Conservation (phyloP, 2,113 vertebrate genomes). For the Lampris megalopsis region DNA sequence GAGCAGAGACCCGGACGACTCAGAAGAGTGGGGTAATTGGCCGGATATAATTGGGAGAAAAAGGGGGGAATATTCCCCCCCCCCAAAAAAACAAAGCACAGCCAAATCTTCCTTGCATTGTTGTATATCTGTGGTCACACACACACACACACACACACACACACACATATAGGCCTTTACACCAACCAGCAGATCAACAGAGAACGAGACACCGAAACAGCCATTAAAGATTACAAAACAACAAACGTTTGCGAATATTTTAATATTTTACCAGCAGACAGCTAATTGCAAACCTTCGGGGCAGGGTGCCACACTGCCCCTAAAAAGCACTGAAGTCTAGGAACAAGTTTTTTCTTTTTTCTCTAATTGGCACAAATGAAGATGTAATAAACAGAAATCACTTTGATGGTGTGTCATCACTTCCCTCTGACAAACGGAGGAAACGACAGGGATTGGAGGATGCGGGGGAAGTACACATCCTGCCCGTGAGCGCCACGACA, state of each 20-base stretch:
- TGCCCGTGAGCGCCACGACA: slow-evolving; percentile 13
- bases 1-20: too few species aligned
- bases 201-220: neutral
- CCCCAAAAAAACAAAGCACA: too few species aligned
- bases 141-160: slow-evolving; percentile 4
- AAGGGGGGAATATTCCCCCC: too few species aligned
- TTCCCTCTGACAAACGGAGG: slow-evolving; percentile 14
- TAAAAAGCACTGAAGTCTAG: slow-evolving; percentile 44
- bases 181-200: neutral
- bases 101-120: too few species aligned
- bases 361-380: slow-evolving; percentile 72
- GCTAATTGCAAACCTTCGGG: slow-evolving; percentile 60
- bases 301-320: slow-evolving; percentile 29
- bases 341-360: slow-evolving; percentile 34
- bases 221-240: slow-evolving; percentile 15
- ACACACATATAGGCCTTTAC: neutral
- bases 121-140: neutral
- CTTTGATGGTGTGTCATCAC: slow-evolving; percentile 72
- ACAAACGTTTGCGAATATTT: slow-evolving; percentile 49
- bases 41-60: too few species aligned
- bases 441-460: slow-evolving; percentile 29
- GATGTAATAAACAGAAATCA: slow-evolving; percentile 59
- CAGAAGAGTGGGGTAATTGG: too few species aligned
- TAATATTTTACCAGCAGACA: slow-evolving; percentile 38
- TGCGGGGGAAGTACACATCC: slow-evolving; percentile 27